Conservation (phyloP, 2,797 vertebrate species). For the Momotus momota region DNA sequence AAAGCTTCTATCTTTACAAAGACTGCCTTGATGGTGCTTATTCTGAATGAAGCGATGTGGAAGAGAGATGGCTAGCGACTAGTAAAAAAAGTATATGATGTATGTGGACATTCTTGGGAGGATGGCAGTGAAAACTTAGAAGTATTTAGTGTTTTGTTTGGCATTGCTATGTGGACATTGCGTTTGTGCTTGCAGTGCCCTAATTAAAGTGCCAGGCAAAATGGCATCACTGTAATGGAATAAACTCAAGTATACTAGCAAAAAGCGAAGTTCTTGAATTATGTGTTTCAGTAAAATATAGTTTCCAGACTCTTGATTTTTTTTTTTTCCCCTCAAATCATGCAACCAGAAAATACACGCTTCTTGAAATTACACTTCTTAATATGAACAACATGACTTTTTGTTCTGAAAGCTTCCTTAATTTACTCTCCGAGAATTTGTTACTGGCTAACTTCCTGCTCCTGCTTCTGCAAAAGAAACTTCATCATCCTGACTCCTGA, state of each 20-base stretch:
- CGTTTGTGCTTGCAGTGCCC: neutral
- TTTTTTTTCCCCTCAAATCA: neutral
- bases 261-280: neutral
- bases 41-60: neutral
- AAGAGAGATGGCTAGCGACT: neutral
- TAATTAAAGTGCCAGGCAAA: neutral
- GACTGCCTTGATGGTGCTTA: neutral
- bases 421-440: neutral
- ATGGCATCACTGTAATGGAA: neutral
- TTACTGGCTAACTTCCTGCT: neutral
- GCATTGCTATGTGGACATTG: neutral
- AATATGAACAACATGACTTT: neutral
- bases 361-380: neutral
- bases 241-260: neutral
- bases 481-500: neutral
- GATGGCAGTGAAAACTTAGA: neutral
- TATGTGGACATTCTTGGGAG: neutral
- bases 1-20: neutral
- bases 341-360: neutral
- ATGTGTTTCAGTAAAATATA: neutral
- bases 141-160: neutral
- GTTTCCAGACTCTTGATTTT: neutral
- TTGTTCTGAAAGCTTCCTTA: neutral
- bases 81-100: rapidly evolving
- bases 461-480: neutral